Percentiles rank a stretch among this genome's conserved stretches.
phyloP scores from a whole-genome alignment of 2,888 invertebrate genomes.

The Helleia helle region DNA sequence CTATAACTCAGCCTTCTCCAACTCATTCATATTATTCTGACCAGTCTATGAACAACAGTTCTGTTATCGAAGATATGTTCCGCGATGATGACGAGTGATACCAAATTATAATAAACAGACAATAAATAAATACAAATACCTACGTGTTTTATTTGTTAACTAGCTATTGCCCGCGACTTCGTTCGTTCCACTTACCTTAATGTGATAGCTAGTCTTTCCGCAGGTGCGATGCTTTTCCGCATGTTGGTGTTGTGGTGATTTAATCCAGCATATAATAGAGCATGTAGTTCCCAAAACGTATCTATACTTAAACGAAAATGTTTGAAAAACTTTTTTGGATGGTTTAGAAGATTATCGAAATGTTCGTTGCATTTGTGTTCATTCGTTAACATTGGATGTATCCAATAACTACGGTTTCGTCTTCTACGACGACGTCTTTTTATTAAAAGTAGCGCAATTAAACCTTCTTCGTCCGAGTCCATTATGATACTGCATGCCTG shows the following conservation, averaged over 20 bases:
- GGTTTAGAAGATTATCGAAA: constrained; percentile 24
- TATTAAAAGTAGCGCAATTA: constrained; percentile 25
- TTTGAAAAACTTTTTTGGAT: constrained; percentile 25
- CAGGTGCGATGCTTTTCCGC: constrained; percentile 25
- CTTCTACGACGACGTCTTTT: constrained; percentile 25
- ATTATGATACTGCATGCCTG: constrained; percentile 13
- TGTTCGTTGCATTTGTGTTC: constrained; percentile 22
- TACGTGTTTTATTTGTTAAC: constrained; percentile 24
- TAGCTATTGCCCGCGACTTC: constrained; percentile 19
- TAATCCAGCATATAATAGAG: constrained; percentile 25
- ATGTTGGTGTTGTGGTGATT: constrained; percentile 26
- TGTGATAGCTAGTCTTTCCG: constrained; percentile 26
- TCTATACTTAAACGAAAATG: constrained; percentile 24
- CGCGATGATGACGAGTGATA: constrained; percentile 24
- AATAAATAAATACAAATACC: constrained; percentile 23
- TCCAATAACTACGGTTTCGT: constrained; percentile 23
- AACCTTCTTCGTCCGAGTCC: constrained; percentile 28
- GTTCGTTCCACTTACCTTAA: constrained; percentile 20
- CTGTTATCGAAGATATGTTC: constrained; percentile 25
- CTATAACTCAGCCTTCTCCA: constrained; percentile 25
- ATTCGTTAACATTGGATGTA: constrained; percentile 24
- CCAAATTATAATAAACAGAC: constrained; percentile 22
- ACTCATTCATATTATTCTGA: constrained; percentile 15
- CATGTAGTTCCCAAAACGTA: constrained; percentile 25
- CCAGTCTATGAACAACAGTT: constrained; percentile 23